Conservation (phyloP, 2,888 invertebrate species). For the Anticlea derivata region DNA sequence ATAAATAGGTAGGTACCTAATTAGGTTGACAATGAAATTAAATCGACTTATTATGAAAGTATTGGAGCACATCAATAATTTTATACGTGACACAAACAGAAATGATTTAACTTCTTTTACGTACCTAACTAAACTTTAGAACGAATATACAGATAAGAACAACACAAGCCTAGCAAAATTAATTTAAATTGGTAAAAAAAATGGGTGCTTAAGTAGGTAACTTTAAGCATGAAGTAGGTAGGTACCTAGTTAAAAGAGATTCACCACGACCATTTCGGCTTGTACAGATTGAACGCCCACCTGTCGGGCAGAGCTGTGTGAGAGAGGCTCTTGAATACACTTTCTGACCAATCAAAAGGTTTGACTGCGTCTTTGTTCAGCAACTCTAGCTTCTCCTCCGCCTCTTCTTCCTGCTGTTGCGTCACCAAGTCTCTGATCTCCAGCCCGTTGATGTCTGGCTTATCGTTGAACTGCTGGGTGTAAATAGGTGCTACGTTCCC, state of each 20-base stretch:
- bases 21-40: conserved; percentile 3
- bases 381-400: conserved; percentile 60
- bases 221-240: too few relatives aligned
- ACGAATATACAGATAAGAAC: conserved; percentile 11
- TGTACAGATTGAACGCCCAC: conserved; percentile 87
- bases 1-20: conserved; percentile 5
- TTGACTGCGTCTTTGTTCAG: conserved; percentile 63
- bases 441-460: conserved; percentile 61
- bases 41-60: too few relatives aligned
- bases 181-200: conserved; percentile 3
- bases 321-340: conserved; percentile 83
- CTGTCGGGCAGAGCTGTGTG: conserved; percentile 90
- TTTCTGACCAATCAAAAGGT: conserved; percentile 90
- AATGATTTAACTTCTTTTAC: background rate
- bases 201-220: background rate
- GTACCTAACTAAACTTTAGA: background rate
- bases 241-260: conserved; percentile 42
- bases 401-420: conserved; percentile 66
- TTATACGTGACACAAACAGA: background rate
- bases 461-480: conserved; percentile 71
- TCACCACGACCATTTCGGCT: conserved; percentile 85
- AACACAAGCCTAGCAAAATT: conserved; percentile 14
- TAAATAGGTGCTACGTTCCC: conserved; percentile 72
- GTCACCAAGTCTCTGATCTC: conserved; percentile 69
- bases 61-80: too few relatives aligned